phyloP scores from a whole-genome alignment of 2,113 vertebrate genomes.

The Ophiodon elongatus region DNA sequence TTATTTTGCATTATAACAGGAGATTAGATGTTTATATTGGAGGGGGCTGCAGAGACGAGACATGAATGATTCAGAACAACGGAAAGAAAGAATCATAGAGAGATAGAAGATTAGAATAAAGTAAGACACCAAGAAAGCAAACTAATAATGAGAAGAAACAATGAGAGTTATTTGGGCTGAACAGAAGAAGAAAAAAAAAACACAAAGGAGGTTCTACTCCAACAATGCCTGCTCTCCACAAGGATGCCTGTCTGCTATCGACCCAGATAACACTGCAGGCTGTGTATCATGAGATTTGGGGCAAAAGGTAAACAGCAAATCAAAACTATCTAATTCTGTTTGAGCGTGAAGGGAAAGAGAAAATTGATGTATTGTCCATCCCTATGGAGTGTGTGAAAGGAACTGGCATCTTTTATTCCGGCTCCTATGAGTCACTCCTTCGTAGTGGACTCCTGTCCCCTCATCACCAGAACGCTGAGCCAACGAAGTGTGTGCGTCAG shows the following conservation, averaged over 20 bases:
- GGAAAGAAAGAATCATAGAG: not conserved
- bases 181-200: not conserved
- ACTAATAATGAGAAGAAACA: constrained; percentile 49
- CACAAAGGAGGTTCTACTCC: constrained; percentile 33
- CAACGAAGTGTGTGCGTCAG: constrained; percentile 14
- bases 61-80: constrained; percentile 15
- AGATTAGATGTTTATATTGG: constrained; percentile 42
- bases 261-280: constrained; percentile 62
- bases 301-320: constrained; percentile 76
- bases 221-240: constrained; percentile 55
- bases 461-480: constrained; percentile 12
- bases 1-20: constrained; percentile 50
- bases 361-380: constrained; percentile 54
- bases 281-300: constrained; percentile 62
- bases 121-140: constrained; percentile 14
- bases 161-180: constrained; percentile 34
- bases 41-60: not conserved
- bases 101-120: constrained; percentile 32
- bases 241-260: constrained; percentile 59
- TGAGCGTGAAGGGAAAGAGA: constrained; percentile 54
- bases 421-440: constrained; percentile 31
- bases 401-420: constrained; percentile 59
- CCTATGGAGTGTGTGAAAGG: constrained; percentile 33
- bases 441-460: constrained; percentile 34
- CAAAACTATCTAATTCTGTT: constrained; percentile 79